Evolutionary conservation across 92 coral and sea anemone genomes (phyloP).

Genomic region (Montipora capitata): DNA sequence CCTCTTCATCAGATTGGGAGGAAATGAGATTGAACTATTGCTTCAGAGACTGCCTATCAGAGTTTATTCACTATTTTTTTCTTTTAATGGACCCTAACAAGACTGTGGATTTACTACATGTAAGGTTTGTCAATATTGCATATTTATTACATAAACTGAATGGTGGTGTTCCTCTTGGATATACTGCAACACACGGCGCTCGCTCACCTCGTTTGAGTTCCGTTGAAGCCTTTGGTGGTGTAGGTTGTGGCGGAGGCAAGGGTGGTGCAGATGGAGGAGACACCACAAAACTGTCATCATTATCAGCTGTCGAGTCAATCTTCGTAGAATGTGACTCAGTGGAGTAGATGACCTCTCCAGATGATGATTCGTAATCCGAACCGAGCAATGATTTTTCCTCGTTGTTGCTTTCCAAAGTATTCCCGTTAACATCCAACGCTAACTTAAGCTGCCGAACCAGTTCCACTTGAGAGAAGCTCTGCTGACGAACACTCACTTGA

Average conservation of each 20-base stretch:
- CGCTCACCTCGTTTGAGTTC: neutral
- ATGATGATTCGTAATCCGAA: neutral
- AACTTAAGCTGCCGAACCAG: neutral
- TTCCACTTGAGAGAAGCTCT: constrained; percentile 14
- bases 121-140: no score
- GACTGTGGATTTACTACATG: no score
- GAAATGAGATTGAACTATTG: no score
- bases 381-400: neutral
- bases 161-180: no score
- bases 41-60: no score
- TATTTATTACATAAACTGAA: no score
- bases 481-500: constrained; percentile 2
- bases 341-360: neutral
- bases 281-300: neutral
- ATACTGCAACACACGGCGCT: no score
- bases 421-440: neutral
- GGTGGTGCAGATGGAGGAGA: constrained; percentile 1
- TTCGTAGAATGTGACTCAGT: neutral
- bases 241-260: neutral
- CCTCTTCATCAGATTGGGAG: no score
- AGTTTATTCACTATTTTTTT: no score
- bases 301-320: neutral
- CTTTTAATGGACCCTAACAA: no score
- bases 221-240: neutral
- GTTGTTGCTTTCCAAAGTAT: neutral